Conservation (phyloP, 2,113 vertebrate species). For the Oenanthe melanoleuca region DNA sequence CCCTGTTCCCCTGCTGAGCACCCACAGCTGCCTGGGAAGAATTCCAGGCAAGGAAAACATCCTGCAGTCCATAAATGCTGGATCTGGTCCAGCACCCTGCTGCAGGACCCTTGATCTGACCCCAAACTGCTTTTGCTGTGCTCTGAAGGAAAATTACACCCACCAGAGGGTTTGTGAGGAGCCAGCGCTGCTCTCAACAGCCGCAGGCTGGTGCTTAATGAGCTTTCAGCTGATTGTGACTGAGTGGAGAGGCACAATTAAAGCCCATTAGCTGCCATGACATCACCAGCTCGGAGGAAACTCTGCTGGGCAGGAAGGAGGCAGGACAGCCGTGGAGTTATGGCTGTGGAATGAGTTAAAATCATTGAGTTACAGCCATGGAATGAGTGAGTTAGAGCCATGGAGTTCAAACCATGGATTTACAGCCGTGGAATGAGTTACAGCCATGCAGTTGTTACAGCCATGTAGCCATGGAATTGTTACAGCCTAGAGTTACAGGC, state of each 20-base stretch:
- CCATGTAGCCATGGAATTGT: not conserved
- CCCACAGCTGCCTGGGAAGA: not conserved
- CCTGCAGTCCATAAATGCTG: not conserved
- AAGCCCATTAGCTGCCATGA: constrained; percentile 48
- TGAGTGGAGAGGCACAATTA: constrained; percentile 37
- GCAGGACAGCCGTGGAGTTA: not conserved
- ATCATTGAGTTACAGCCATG: not conserved
- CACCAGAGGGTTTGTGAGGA: not conserved
- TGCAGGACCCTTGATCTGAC: not conserved
- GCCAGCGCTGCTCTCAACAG: not conserved
- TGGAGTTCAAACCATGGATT: not conserved
- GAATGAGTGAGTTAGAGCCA: not conserved
- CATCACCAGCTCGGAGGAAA: constrained; percentile 25
- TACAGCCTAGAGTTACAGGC: not conserved
- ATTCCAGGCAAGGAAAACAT: not conserved
- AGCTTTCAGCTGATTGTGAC: constrained; percentile 18
- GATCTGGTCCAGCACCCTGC: not conserved
- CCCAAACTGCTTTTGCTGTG: rapidly evolving
- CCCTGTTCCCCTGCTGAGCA: not conserved
- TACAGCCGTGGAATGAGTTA: no score
- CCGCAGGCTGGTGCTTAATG: not conserved
- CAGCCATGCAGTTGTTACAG: not conserved
- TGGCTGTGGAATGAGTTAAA: not conserved
- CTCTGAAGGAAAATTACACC: not conserved
- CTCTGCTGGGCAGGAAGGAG: not conserved